Conservation (phyloP, 2,888 invertebrate genomes). For the Cephus spinipes region DNA sequence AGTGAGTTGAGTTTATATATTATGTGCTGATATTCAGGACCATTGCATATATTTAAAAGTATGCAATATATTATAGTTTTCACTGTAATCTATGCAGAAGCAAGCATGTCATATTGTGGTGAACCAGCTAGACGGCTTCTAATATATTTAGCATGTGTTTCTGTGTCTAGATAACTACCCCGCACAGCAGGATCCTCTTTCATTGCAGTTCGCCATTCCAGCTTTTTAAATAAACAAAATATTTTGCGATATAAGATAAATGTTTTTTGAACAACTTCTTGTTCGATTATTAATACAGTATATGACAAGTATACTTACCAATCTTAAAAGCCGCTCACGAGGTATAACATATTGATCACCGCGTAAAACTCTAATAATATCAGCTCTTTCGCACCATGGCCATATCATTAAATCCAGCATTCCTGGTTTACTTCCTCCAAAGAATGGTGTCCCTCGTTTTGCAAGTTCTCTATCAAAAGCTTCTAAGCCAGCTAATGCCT, state of each 20-base stretch:
- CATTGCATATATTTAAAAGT: background rate
- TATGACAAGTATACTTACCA: constrained; percentile 68
- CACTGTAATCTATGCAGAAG: constrained; percentile 16
- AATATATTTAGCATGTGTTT: constrained; percentile 80
- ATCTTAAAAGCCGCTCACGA: constrained; percentile 72
- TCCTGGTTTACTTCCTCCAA: constrained; percentile 78
- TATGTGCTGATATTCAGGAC: background rate
- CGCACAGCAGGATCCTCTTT: constrained; percentile 78
- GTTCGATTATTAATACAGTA: background rate
- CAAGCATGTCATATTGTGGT: constrained; percentile 74
- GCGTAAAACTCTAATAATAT: constrained; percentile 72
- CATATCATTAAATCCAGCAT: constrained; percentile 87
- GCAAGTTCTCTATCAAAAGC: constrained; percentile 76
- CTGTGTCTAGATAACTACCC: constrained; percentile 74
- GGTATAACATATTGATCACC: constrained; percentile 76
- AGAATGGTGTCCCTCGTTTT: constrained; percentile 74
- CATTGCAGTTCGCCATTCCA: constrained; percentile 79
- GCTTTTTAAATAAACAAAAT: constrained; percentile 65
- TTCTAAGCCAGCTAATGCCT: constrained; percentile 72
- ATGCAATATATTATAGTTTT: background rate
- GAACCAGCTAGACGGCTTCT: constrained; percentile 75
- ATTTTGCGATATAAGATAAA: background rate
- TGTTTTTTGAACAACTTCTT: background rate
- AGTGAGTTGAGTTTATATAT: background rate
- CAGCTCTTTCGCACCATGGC: constrained; percentile 84